A percentile compares a stretch with the other conserved stretches of the same genome.
phyloP scores from a whole-genome alignment of 2,888 invertebrate species.

The Heliconius hortense region DNA sequence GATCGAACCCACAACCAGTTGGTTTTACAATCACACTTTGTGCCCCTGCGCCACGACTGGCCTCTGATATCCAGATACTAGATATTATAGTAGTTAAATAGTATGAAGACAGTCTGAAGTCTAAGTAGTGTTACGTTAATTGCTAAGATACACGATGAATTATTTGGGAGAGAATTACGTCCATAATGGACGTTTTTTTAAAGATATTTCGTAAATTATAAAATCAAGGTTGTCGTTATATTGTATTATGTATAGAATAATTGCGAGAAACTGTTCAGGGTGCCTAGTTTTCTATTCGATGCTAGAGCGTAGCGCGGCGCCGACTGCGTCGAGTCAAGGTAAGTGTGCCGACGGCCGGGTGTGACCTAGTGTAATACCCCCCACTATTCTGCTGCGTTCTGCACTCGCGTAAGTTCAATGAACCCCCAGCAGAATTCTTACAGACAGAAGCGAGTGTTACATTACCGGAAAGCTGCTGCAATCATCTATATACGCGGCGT shows the following conservation, averaged over 20 bases:
- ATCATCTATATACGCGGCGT: conserved; percentile 51
- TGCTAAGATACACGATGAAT: background rate
- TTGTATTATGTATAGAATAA: conserved; percentile 52
- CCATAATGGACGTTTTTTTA: background rate
- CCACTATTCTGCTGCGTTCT: conserved; percentile 70
- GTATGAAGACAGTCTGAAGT: background rate
- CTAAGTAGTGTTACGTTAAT: background rate
- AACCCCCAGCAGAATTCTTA: conserved; percentile 79
- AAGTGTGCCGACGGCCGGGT: conserved; percentile 80
- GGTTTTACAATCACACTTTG: no score
- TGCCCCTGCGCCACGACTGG: no score
- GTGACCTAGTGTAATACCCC: conserved; percentile 79
- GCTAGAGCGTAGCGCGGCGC: conserved; percentile 56
- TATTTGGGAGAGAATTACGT: background rate
- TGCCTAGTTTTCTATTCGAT: conserved; percentile 74
- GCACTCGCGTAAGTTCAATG: conserved; percentile 80
- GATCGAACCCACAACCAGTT: no score
- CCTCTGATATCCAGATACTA: background rate
- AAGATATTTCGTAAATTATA: background rate
- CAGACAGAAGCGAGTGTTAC: conserved; percentile 77
- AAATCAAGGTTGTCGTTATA: conserved; percentile 23
- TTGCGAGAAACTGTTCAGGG: conserved; percentile 55
- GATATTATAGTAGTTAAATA: background rate
- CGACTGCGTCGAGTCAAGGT: conserved; percentile 78
- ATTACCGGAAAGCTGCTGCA: conserved; percentile 80